Base-by-base conservation (phyloP, 2,888 invertebrate genomes). In the Automeris io region DNA sequence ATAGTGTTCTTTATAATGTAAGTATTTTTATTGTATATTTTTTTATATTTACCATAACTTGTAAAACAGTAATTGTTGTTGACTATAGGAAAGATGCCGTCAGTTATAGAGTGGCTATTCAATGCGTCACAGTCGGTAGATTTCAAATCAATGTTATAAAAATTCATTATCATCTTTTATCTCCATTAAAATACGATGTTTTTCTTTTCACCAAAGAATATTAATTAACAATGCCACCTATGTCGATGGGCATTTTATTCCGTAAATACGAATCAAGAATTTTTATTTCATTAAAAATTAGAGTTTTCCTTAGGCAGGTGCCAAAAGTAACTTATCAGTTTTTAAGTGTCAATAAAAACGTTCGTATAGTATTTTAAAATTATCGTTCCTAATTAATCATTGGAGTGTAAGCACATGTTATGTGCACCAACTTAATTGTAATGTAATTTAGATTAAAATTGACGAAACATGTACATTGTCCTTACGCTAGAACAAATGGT, bases 401-500 rank as follows among this genome's bases (percentile, higher is more conserved):
- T 63, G 78, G 77, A 71, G 70, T 70, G 62, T 76, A 72, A 73
- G 72, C 65, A 65, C 74, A 64, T 70, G 39, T 53, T 44, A 64
- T 66, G 70, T 67, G 80, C 75, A 69, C 60, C 66, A 72, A 70
- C 60, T 62, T 81, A 76, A 73, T 68, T 77, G 65, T 82, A 80
- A 75, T 44, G 66, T 70, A 69, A 70, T 59, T 73, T 77, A 80
- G 79, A 79, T 57, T 82, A 79, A 79, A 77, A 70, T 72, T 66
- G 73, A 70, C 64, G 75, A 80, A 79, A 70, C 65, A 71, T 86
- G 86, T 86, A 86, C 83, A 86, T 86, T 83, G 69, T 76, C 85
- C 86, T 77, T 83, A 85, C 80, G 85, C 86, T 85, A 83, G 85
- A 86, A 82, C 85, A 82, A 81, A 85, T 86, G 86, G 86, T 86